Evolutionary conservation across 2,888 invertebrate genomes (phyloP).

Genomic region (Diarsia mendica): DNA sequence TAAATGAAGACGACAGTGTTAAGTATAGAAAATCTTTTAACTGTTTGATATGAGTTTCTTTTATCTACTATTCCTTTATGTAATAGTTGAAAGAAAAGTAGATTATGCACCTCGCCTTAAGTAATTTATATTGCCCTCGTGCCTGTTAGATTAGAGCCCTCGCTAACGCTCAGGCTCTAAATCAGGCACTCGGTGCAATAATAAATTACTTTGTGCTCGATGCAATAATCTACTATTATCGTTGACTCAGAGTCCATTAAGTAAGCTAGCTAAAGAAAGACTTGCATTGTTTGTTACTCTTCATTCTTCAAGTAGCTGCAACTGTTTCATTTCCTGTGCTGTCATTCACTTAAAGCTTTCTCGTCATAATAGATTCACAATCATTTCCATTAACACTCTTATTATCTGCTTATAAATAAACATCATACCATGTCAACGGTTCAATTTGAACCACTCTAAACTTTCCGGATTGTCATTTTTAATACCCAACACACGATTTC

Average conservation of each 20-base stretch:
- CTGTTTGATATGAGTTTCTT: too few relatives aligned
- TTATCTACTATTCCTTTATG: too few relatives aligned
- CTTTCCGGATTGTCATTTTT: slow-evolving; percentile 67
- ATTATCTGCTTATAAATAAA: slow-evolving; percentile 52
- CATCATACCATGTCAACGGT: slow-evolving; percentile 43
- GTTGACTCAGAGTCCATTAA: not conserved
- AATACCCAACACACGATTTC: slow-evolving; percentile 82
- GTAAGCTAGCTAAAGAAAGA: not conserved
- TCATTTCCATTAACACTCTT: slow-evolving; percentile 55
- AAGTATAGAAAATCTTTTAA: too few relatives aligned
- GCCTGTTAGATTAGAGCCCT: too few relatives aligned
- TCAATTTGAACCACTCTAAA: slow-evolving; percentile 35
- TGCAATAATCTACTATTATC: too few relatives aligned
- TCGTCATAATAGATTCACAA: slow-evolving; percentile 58
- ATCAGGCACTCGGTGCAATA: too few relatives aligned
- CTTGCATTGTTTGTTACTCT: slow-evolving; percentile 6
- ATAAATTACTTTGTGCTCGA: too few relatives aligned
- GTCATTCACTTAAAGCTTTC: slow-evolving; percentile 16
- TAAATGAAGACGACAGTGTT: too few relatives aligned
- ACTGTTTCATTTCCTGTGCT: slow-evolving; percentile 32
- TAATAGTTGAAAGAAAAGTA: too few relatives aligned
- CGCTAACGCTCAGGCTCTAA: too few relatives aligned
- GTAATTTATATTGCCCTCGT: too few relatives aligned
- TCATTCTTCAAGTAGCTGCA: not conserved
- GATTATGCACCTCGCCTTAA: too few relatives aligned